Conservation (phyloP, 1,140 invertebrate species). For the Eupristina koningsbergeri region DNA sequence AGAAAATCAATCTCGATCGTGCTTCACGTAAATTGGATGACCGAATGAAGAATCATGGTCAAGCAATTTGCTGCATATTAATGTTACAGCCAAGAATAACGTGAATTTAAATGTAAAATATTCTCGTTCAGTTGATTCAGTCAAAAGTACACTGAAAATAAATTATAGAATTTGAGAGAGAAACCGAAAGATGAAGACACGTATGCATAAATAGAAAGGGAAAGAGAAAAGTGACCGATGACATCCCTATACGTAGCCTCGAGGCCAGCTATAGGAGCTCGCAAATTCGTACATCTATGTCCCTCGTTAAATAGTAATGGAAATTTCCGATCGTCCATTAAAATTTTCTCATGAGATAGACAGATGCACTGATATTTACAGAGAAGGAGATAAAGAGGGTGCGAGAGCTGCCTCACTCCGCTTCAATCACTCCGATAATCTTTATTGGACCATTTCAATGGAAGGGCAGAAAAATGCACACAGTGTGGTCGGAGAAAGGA, state of each 20-base stretch:
- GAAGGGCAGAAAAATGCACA: neutral
- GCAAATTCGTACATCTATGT: neutral
- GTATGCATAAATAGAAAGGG: neutral
- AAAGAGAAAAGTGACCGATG: neutral
- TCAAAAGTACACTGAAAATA: too few relatives aligned
- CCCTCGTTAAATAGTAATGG: slow-evolving; percentile 3
- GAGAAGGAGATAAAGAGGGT: neutral
- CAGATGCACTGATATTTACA: neutral
- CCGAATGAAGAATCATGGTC: too few relatives aligned
- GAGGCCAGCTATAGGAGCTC: neutral
- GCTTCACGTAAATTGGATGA: too few relatives aligned
- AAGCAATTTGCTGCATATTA: too few relatives aligned
- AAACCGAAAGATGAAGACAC: neutral
- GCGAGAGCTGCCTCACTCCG: too few relatives aligned
- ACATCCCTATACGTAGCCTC: neutral
- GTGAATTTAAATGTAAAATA: too few relatives aligned
- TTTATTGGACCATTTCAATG: neutral
- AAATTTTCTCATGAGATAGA: neutral
- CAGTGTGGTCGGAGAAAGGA: too few relatives aligned
- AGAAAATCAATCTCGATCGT: too few relatives aligned
- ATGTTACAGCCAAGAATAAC: too few relatives aligned
- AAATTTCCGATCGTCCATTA: slow-evolving; percentile 10
- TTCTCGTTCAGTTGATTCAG: too few relatives aligned
- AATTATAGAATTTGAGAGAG: too few relatives aligned
- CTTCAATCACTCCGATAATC: neutral